Evolutionary conservation across 2,113 vertebrate species (phyloP).

Genomic region (Albula glossodonta): DNA sequence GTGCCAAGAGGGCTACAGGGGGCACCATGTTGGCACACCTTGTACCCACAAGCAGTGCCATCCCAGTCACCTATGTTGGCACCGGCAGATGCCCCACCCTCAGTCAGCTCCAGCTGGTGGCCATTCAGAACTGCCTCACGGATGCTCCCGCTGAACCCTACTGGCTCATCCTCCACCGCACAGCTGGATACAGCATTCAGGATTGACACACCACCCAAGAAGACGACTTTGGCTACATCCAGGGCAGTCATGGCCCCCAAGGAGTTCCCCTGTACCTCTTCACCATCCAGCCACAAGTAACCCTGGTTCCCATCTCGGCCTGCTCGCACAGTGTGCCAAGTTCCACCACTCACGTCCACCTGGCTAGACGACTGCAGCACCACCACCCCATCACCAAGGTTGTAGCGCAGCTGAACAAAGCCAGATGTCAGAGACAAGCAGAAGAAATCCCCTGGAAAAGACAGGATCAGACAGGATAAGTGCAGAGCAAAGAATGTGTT

Average conservation of each 20-base stretch:
- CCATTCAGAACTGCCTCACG: slow-evolving; percentile 74
- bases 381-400: slow-evolving; percentile 74
- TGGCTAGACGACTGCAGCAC: slow-evolving; percentile 62
- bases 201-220: slow-evolving; percentile 77
- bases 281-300: slow-evolving; percentile 73
- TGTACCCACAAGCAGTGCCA: slow-evolving; percentile 77
- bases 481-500: too few relatives aligned
- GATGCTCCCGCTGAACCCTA: slow-evolving; percentile 76
- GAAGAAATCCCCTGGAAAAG: slow-evolving; percentile 81
- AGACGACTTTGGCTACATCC: slow-evolving; percentile 74
- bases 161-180: slow-evolving; percentile 69
- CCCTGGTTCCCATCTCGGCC: slow-evolving; percentile 72
- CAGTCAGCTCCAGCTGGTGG: slow-evolving; percentile 74
- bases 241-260: slow-evolving; percentile 69
- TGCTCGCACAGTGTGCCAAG: slow-evolving; percentile 74
- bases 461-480: not conserved
- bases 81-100: slow-evolving; percentile 66
- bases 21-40: slow-evolving; percentile 75
- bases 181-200: slow-evolving; percentile 65
- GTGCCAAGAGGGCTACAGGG: slow-evolving; percentile 55
- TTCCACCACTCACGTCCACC: slow-evolving; percentile 53
- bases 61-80: slow-evolving; percentile 84
- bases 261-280: slow-evolving; percentile 51
- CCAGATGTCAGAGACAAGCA: slow-evolving; percentile 75
- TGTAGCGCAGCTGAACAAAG: slow-evolving; percentile 78